Conservation (phyloP, 2,113 vertebrate genomes). For the Upupa epops region DNA sequence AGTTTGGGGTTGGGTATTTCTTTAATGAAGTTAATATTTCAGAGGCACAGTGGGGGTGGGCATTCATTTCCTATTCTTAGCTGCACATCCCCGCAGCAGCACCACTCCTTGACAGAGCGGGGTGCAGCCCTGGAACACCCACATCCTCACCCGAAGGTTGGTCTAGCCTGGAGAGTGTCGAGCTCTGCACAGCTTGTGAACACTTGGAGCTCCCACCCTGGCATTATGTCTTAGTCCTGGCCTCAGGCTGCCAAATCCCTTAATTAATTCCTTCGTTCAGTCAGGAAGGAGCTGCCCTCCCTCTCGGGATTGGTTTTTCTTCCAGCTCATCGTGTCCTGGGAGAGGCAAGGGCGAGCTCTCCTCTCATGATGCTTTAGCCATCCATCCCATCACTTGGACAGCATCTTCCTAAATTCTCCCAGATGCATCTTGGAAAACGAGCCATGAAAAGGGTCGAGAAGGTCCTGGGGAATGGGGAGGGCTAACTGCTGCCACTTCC, state of each 20-base stretch:
- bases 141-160: background rate
- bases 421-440: rapidly evolving
- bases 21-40: background rate
- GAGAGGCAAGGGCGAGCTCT: background rate
- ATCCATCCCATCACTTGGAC: rapidly evolving
- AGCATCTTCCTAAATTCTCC: rapidly evolving
- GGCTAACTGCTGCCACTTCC: background rate
- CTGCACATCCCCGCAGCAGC: background rate
- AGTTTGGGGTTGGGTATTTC: background rate
- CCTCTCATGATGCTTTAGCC: background rate
- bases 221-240: background rate
- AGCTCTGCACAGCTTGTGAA: background rate
- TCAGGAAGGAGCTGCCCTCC: background rate
- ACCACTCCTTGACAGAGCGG: too few species aligned
- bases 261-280: background rate
- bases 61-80: background rate
- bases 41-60: background rate
- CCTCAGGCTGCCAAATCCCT: background rate
- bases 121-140: too few species aligned
- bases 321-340: background rate
- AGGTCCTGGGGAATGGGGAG: rapidly evolving
- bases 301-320: background rate
- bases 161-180: rapidly evolving
- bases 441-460: background rate
- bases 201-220: background rate